phyloP scores from a whole-genome alignment of 2,888 invertebrate species.

The Rutpela maculata region DNA sequence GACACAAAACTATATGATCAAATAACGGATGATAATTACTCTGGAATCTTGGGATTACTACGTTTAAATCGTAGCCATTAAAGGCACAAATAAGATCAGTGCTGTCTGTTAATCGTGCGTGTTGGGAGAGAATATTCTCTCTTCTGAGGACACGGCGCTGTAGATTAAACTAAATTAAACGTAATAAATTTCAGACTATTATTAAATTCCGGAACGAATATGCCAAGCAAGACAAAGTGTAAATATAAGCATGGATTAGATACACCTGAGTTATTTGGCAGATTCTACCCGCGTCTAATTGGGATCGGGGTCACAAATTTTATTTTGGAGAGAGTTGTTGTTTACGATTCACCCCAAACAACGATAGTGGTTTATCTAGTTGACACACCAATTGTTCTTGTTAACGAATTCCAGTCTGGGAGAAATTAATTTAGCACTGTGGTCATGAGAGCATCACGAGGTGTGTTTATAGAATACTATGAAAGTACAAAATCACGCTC shows the following conservation, averaged over 20 bases:
- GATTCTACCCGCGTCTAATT: slow-evolving; percentile 24
- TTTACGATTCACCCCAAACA: slow-evolving; percentile 11
- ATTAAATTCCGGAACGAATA: slow-evolving; percentile 31
- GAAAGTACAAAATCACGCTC: too few relatives aligned
- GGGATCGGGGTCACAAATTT: slow-evolving; percentile 28
- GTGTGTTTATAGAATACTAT: background rate
- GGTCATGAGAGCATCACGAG: background rate
- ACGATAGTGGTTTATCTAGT: slow-evolving; percentile 10
- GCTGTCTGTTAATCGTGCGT: slow-evolving; percentile 20
- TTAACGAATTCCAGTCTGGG: background rate
- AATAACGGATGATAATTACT: slow-evolving; percentile 30
- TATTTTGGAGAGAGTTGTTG: background rate
- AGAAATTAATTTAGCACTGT: background rate
- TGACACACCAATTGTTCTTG: background rate
- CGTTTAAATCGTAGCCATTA: slow-evolving; percentile 28
- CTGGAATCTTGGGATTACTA: slow-evolving; percentile 16
- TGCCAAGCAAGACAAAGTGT: slow-evolving; percentile 6
- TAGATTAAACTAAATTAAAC: slow-evolving; percentile 37
- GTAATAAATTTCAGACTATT: slow-evolving; percentile 33
- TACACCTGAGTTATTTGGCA: slow-evolving; percentile 35
- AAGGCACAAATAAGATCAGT: slow-evolving; percentile 26
- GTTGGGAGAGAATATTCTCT: slow-evolving; percentile 15
- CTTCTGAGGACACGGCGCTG: background rate
- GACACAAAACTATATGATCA: slow-evolving; percentile 24
- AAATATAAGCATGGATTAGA: slow-evolving; percentile 33